Conservation (phyloP, 2,113 vertebrate genomes). For the Chrysochloris asiatica region DNA sequence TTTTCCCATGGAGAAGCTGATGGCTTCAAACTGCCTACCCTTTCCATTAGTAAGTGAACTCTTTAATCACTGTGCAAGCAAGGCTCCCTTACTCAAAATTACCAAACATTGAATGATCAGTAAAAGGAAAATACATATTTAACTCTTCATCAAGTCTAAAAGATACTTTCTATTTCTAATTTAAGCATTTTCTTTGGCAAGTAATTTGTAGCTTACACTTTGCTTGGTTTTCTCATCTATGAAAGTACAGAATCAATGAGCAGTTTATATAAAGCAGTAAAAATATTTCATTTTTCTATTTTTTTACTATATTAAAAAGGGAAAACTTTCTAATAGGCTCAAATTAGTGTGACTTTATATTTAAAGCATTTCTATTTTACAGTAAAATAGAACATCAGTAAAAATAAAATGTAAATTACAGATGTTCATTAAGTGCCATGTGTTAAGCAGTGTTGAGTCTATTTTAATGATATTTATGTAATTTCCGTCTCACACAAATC, state of each 20-base stretch:
- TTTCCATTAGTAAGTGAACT: background rate
- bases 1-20: too few relatives aligned
- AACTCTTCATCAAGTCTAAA: background rate
- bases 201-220: background rate
- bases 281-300: background rate
- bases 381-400: background rate
- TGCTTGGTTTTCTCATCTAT: background rate
- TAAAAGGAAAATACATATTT: background rate
- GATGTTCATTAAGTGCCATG: background rate
- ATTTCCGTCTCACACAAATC: background rate
- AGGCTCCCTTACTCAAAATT: background rate
- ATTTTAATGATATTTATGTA: background rate
- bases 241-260: background rate
- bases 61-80: background rate
- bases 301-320: background rate
- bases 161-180: background rate
- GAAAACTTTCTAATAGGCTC: background rate
- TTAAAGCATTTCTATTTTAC: background rate
- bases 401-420: background rate
- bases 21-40: too few relatives aligned
- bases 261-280: background rate
- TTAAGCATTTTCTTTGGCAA: background rate
- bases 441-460: background rate
- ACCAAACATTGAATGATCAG: background rate
- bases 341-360: background rate